Base-by-base conservation (phyloP, 2,113 vertebrate genomes). In the Orthonyx spaldingii region DNA sequence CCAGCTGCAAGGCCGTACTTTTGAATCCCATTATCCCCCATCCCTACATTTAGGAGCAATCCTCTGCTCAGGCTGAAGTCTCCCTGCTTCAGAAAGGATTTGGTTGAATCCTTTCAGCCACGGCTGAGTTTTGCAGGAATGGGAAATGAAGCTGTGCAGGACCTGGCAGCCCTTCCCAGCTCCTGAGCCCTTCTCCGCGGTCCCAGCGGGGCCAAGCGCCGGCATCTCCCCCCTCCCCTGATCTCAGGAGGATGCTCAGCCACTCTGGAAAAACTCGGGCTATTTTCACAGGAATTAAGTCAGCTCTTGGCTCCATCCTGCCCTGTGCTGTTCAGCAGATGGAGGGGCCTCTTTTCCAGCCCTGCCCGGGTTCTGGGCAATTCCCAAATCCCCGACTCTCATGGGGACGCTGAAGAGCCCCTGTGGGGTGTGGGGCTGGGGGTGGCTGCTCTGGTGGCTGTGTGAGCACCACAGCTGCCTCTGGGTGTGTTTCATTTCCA, bases 301-400 rank as follows among this genome's bases (percentile, higher is more conserved):
- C 93, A 95, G 83, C 49, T 66, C 75, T 80, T 85, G 85, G 96
- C 94, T 91, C 81, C 92, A 66, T 44, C 28, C 70, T 91, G 86
- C 65, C 78, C 87, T 41, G 75, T 35, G 84, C 93, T 95, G 94
- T 24, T 90, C 91, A 84, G 91, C 95, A 95, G 89, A 93, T 97
- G 95, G 75, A 93, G 84, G 49, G 53, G 86, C 69, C 76, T 87
- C 95, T 79, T 14, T 75, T 56, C 60, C 39, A 3, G 89, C 72
- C 81, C 87, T 93, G 84, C 66, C 69, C 91, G 59, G 87, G 15
- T 70, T 66, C 85, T 90, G 5, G 1, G 1, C 52, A 11, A 2
- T 66, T 44, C 83, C 52, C 1, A 66, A 18, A 26, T 35, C 37
- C 44, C 53, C 0, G 2, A 24, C 76, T 60, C 72, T 55, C 63